phyloP scores from a whole-genome alignment of 2,888 invertebrate species.

The Athalia rosae region DNA sequence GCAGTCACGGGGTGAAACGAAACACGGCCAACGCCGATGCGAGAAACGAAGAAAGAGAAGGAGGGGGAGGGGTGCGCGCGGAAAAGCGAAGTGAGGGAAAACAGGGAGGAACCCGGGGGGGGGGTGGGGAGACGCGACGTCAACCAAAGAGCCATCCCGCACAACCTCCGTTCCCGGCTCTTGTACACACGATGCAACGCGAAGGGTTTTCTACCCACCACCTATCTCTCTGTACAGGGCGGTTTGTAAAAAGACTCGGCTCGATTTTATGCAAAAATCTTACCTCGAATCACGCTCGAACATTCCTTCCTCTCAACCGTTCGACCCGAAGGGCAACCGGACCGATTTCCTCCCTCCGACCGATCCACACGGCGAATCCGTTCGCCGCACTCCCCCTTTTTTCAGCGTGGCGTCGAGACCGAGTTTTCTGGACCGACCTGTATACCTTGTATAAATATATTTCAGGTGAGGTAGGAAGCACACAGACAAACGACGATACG shows the following conservation, averaged over 20 bases:
- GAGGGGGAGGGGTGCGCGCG: conserved; percentile 49
- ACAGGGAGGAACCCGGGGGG: conserved; percentile 19
- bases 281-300: no score
- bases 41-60: background rate
- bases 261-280: no score
- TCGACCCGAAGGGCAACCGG: no score
- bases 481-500: conserved; percentile 10
- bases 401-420: background rate
- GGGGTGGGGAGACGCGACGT: conserved; percentile 22
- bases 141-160: conserved; percentile 16
- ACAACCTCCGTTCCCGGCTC: background rate
- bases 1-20: conserved; percentile 30
- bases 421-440: background rate
- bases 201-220: conserved; percentile 37
- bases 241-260: no score
- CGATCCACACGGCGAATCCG: no score
- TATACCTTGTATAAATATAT: background rate
- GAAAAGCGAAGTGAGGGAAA: conserved; percentile 48
- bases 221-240: background rate
- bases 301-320: no score
- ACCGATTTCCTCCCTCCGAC: no score
- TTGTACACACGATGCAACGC: conserved; percentile 10
- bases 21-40: background rate
- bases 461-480: background rate
- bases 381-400: background rate